Evolutionary conservation across 1,140 invertebrate species (phyloP), one percentile per base, ranked within the genome.

Genomic region (Coelopa frigida): DNA sequence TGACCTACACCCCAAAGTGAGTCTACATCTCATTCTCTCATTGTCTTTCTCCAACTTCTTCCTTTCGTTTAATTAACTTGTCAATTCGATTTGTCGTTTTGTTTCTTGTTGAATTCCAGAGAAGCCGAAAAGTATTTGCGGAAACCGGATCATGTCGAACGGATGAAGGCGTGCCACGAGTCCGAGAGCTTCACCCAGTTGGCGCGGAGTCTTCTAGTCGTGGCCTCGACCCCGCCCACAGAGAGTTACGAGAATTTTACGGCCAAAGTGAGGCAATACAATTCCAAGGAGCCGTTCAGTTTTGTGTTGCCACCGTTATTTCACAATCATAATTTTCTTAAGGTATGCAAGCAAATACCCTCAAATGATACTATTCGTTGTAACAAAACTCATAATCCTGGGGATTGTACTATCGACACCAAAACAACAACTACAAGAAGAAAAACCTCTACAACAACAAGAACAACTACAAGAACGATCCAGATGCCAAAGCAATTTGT

Each of bases 71-170:
- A n/a, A n/a, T n/a, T n/a, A n/a, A n/a, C n/a, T n/a, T n/a, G n/a
- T n/a, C n/a, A n/a, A n/a, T n/a, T n/a, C n/a, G n/a, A n/a, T n/a
- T n/a, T n/a, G n/a, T n/a, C n/a, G n/a, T n/a, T n/a, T n/a, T n/a
- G n/a, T n/a, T n/a, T n/a, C n/a, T n/a, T n/a, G n/a, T n/a, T n/a
- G n/a, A n/a, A 36, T 40, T 35, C 44, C 22, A 82, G 81, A 56
- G 82, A 88, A 61, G 82, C 85, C 8, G 72, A 81, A 48, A 84
- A 86, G 69, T 96, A 94, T 75, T 81, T 96, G 66, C 91, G 87
- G 77, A 84, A 89, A 70, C 75, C 77, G 27, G 77, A 79, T 23
- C 67, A 74, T 53, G 71, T 78, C 44, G 70, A 74, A 43, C 75
- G 73, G 48, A 70, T 78, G 60, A 70, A 73, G 44, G 74, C 74